phyloP scores from a whole-genome alignment of 1,140 invertebrate genomes.

The Rhopalosiphum maidis region DNA sequence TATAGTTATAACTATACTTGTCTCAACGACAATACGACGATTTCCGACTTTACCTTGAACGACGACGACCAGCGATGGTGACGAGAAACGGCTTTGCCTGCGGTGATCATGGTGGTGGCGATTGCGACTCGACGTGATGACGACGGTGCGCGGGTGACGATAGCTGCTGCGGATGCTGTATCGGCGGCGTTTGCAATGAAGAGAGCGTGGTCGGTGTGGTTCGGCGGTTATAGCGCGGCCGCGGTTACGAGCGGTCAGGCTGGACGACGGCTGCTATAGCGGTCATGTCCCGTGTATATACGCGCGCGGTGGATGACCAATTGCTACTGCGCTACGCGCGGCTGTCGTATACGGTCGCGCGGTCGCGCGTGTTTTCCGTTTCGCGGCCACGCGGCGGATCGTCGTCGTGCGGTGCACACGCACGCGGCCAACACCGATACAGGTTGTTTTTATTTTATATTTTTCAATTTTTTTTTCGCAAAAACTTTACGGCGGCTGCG shows the following conservation, averaged over 20 bases:
- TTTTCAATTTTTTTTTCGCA: background rate
- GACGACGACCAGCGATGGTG: background rate
- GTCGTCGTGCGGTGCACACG: background rate
- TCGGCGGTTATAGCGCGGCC: background rate
- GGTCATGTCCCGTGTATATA: constrained; percentile 13
- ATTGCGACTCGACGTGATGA: background rate
- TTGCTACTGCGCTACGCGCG: background rate
- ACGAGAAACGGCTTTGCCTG: background rate
- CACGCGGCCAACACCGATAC: background rate
- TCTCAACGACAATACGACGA: background rate
- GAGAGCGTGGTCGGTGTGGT: background rate
- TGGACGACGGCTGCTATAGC: background rate
- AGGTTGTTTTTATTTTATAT: background rate
- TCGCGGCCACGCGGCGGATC: background rate
- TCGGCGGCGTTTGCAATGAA: background rate
- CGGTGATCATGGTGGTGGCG: background rate
- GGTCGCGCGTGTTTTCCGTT: background rate
- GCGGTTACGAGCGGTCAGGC: constrained; percentile 1
- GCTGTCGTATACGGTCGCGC: background rate
- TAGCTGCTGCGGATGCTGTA: background rate
- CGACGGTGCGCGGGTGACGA: background rate
- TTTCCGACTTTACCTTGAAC: background rate
- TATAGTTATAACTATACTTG: background rate
- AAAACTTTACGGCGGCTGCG: background rate
- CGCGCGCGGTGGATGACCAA: background rate